phyloP scores from a whole-genome alignment of 2,113 vertebrate species.

The Panthera uncia region DNA sequence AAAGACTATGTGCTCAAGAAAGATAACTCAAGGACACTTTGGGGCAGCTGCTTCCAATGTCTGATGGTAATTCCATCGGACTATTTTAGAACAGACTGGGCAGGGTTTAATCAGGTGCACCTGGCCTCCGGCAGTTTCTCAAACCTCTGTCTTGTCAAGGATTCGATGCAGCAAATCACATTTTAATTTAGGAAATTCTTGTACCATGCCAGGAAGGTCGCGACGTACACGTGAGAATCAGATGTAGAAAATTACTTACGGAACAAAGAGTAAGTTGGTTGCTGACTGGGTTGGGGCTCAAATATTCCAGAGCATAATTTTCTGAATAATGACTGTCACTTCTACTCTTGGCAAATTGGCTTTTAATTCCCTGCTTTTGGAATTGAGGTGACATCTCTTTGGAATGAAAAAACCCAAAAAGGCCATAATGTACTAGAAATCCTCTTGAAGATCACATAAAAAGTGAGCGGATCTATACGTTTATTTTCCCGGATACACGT shows the following conservation, averaged over 20 bases:
- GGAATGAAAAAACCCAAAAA: not conserved
- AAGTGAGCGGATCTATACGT: not conserved
- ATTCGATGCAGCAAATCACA: not conserved
- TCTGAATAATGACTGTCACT: not conserved
- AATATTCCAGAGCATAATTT: not conserved
- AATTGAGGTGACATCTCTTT: not conserved
- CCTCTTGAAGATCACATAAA: not conserved
- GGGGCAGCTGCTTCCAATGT: not conserved
- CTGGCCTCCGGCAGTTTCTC: not conserved
- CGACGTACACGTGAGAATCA: not conserved
- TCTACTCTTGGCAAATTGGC: not conserved
- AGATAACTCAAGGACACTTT: not conserved
- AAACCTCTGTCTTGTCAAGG: not conserved
- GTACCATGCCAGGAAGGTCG: not conserved
- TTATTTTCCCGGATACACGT: too few species aligned
- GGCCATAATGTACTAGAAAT: not conserved
- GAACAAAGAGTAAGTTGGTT: not conserved
- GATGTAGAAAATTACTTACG: not conserved
- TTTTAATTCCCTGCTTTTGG: constrained; percentile 7
- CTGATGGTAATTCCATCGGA: not conserved
- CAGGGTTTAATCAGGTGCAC: not conserved
- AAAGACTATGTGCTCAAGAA: not conserved
- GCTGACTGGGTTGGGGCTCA: not conserved
- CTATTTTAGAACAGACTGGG: not conserved
- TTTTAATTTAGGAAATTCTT: not conserved